phyloP scores from a whole-genome alignment of 2,113 vertebrate genomes.

The Cyphomyrus plagiostoma region DNA sequence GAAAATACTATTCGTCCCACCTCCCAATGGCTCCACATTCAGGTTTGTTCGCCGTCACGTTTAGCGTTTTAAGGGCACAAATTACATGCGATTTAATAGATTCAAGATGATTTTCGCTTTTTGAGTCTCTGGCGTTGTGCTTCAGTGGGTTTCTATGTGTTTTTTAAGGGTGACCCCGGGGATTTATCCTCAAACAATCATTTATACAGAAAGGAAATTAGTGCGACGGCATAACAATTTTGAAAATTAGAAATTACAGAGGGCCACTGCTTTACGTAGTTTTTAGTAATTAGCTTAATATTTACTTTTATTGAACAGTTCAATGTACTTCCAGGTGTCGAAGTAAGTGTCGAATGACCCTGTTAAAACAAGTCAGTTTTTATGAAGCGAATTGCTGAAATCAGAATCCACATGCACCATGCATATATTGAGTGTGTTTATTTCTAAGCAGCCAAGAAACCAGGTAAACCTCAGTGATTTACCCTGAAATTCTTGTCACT shows the following conservation, averaged over 20 bases:
- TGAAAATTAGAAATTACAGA: slow-evolving; percentile 27
- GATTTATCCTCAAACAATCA: slow-evolving; percentile 22
- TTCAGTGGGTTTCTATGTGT: background rate
- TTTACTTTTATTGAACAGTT: slow-evolving; percentile 18
- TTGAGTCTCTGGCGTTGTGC: background rate
- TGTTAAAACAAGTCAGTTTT: background rate
- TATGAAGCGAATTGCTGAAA: background rate
- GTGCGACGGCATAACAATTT: slow-evolving; percentile 23
- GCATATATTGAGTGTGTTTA: background rate
- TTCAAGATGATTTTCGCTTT: background rate
- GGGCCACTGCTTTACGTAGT: slow-evolving; percentile 11
- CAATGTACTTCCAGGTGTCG: background rate
- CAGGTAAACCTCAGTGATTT: background rate
- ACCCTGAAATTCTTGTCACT: background rate
- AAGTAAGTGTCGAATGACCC: background rate
- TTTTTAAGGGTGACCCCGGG: slow-evolving; percentile 22
- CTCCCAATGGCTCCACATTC: slow-evolving; percentile 92
- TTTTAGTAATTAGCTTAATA: slow-evolving; percentile 19
- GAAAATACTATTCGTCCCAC: slow-evolving; percentile 90
- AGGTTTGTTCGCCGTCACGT: slow-evolving; percentile 66
- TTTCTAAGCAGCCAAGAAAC: background rate
- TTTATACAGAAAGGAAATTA: slow-evolving; percentile 27
- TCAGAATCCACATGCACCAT: background rate
- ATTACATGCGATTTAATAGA: background rate
- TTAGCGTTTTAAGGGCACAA: background rate